Percentiles rank a stretch among this genome's conserved stretches.
These are phyloP conservation scores for Chrysochloris asiatica DNA, from an alignment of 2,113 vertebrate genomes.

Conservation along the genomic window DNA sequence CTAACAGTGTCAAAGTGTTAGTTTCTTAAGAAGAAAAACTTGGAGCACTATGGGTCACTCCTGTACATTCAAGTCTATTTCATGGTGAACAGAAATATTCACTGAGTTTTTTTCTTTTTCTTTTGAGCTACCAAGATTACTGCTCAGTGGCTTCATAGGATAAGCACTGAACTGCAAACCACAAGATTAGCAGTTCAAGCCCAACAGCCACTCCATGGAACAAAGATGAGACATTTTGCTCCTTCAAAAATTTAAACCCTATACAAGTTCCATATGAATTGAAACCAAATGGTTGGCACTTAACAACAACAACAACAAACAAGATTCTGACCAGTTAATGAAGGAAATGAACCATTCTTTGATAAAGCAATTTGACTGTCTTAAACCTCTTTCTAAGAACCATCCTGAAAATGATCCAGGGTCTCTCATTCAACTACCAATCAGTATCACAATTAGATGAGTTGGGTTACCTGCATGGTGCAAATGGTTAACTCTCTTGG, in stretches of 20 bases:
- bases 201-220: no score
- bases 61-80: background rate
- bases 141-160: no score
- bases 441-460: background rate
- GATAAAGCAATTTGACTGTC: background rate
- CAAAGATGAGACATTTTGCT: no score
- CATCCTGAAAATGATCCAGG: background rate
- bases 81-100: slow-evolving; percentile 2
- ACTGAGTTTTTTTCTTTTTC: background rate
- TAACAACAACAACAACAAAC: no score
- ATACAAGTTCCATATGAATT: no score
- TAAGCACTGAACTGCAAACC: no score
- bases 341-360: background rate
- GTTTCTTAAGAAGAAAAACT: background rate
- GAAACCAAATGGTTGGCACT: no score
- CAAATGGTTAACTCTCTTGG: background rate
- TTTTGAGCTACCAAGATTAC: slow-evolving; percentile 17
- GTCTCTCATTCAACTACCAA: background rate
- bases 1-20: background rate
- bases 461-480: background rate
- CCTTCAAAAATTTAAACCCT: no score
- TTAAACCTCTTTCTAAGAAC: background rate
- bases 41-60: background rate
- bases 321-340: background rate
- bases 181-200: no score